phyloP scores from a whole-genome alignment of 2,797 vertebrate species.

The Oreochromis mossambicus region DNA sequence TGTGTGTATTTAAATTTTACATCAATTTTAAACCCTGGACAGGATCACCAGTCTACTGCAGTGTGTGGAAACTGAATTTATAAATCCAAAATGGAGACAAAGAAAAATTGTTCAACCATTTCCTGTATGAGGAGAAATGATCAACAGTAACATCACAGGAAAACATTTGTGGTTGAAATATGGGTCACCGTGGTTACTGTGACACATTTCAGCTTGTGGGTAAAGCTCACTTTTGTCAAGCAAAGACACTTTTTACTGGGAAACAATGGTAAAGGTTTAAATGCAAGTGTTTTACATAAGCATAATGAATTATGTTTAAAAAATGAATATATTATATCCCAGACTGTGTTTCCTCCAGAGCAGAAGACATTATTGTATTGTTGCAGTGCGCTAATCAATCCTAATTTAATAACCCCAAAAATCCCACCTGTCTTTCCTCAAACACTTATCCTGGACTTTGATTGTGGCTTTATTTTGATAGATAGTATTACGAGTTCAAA shows the following conservation, averaged over 20 bases:
- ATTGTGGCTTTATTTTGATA: background rate
- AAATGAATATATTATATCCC: fast-evolving
- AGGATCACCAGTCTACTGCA: background rate
- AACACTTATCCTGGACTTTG: background rate
- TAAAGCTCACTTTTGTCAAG: background rate
- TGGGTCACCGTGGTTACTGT: background rate
- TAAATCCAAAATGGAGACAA: background rate
- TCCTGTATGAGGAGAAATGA: background rate
- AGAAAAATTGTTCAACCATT: background rate
- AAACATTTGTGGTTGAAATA: background rate
- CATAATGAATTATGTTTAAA: fast-evolving
- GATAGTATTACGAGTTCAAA: background rate
- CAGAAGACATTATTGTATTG: background rate
- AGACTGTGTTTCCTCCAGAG: background rate
- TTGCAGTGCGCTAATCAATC: background rate
- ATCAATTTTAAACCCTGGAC: background rate
- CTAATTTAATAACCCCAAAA: fast-evolving
- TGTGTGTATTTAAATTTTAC: background rate
- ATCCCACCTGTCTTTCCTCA: background rate
- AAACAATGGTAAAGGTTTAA: fast-evolving
- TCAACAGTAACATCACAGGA: background rate
- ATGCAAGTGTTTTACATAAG: background rate
- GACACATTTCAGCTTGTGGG: background rate
- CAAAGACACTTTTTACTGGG: background rate
- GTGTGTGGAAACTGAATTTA: background rate